phyloP scores from a whole-genome alignment of 2,113 vertebrate genomes.

The Malurus cyaneus region DNA sequence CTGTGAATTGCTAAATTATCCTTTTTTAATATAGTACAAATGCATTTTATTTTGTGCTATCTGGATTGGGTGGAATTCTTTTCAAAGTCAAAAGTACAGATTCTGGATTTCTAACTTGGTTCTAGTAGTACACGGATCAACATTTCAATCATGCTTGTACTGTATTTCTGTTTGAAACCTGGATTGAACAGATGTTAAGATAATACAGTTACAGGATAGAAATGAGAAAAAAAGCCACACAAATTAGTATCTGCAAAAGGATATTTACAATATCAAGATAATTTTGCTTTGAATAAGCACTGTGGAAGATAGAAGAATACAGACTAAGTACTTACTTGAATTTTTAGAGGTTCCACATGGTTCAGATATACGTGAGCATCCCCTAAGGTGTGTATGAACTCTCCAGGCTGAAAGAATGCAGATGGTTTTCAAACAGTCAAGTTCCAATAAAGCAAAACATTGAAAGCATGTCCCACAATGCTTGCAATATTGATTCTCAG shows the following conservation, averaged over 20 bases:
- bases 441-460: neutral
- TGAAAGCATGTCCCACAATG: neutral
- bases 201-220: neutral
- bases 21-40: neutral
- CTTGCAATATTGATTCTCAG: neutral
- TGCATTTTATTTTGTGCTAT: neutral
- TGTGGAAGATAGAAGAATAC: neutral
- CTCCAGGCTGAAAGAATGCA: conserved; percentile 80
- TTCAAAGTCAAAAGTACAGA: neutral
- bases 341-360: conserved; percentile 89
- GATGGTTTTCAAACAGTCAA: neutral
- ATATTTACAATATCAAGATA: neutral
- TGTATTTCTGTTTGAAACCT: neutral
- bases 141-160: neutral
- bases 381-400: conserved; percentile 94
- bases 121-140: neutral
- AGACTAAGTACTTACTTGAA: conserved; percentile 77
- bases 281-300: neutral
- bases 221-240: neutral
- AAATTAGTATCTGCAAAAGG: neutral
- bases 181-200: neutral
- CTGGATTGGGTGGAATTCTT: neutral
- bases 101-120: neutral
- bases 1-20: neutral
- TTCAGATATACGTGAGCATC: conserved; percentile 95